Percentiles rank a stretch among this genome's conserved stretches.
Evolutionary conservation across 2,888 invertebrate species (phyloP).

Genomic region (Sisyra terminalis): DNA sequence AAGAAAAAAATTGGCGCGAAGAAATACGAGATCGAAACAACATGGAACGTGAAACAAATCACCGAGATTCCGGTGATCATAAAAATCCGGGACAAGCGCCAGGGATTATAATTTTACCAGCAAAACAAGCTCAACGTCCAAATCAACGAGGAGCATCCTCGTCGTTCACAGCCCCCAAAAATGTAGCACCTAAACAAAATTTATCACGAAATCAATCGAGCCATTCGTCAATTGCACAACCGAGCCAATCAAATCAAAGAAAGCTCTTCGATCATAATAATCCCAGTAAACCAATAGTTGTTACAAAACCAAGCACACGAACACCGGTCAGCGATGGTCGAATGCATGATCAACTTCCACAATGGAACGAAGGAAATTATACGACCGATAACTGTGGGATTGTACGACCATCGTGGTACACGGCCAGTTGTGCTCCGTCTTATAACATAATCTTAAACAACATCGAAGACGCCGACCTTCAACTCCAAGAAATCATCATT

Average conservation of each 20-base stretch:
- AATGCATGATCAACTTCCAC: background rate
- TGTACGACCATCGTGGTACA: slow-evolving; percentile 37
- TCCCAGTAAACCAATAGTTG: slow-evolving; percentile 55
- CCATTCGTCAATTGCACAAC: slow-evolving; percentile 7
- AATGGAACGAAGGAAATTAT: slow-evolving; percentile 13
- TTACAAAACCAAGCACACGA: slow-evolving; percentile 33
- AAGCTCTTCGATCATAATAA: slow-evolving; percentile 45
- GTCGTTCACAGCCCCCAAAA: background rate
- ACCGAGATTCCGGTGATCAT: background rate
- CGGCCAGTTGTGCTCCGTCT: slow-evolving; percentile 19
- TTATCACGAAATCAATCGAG: slow-evolving; percentile 10
- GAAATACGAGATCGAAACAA: slow-evolving; percentile 19
- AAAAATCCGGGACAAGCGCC: slow-evolving; percentile 6
- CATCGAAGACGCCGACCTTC: slow-evolving; percentile 49
- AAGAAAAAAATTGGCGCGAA: slow-evolving; percentile 25
- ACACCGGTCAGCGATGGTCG: slow-evolving; percentile 15
- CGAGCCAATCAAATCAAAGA: slow-evolving; percentile 22
- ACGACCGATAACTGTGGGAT: slow-evolving; percentile 33
- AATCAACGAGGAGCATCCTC: background rate
- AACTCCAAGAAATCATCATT: slow-evolving; percentile 44
- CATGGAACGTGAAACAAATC: slow-evolving; percentile 14
- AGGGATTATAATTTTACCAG: slow-evolving; percentile 23
- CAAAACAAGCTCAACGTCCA: slow-evolving; percentile 13
- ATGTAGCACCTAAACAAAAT: slow-evolving; percentile 5
- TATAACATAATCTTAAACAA: slow-evolving; percentile 30